Base-by-base conservation (phyloP, 2,888 invertebrate species). In the Luperina nickerlii region DNA sequence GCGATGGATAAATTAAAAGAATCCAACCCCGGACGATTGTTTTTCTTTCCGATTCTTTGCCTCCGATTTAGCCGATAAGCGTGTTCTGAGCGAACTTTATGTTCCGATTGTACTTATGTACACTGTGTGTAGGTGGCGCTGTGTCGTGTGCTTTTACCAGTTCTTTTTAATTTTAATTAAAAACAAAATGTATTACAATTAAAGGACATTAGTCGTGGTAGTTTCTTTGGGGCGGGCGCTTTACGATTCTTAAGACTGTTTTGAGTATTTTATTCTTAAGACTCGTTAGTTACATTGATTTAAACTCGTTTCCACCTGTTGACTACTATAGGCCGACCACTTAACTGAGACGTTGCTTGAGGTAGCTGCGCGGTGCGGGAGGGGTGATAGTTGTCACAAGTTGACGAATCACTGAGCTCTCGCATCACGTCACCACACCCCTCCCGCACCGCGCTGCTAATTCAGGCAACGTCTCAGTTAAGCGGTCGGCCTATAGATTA, bases 1-100 rank as follows among this genome's bases (percentile, higher is more conserved):
- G 93, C 94, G 93, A 94, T 92, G 95, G 95, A 95, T 96, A 96
- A 96, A 96, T 96, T 96, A 96, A 96, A 96, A 94, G 95, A 95
- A 95, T 94, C 90, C 94, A 91, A 92, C 92, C 91, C 88, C 83
- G 90, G 90, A 86, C 93, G 92, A 95, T 96, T 95, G 95, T 96
- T 95, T 95, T 94, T 94, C 94, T 93, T 92, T 93, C 92, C 91
- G 93, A 93, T 94, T 93, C 93, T 91, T 91, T 89, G 91, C 90
- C 93, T 91, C 90, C 91, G 96, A 96, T 96, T 91, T 85, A 79
- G 86, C 91, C 90, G 96, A 96, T 96, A 96, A 95, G 94, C 93
- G 89, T 94, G 95, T 95, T 93, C 91, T 92, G 94, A 93, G 91
- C 94, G 92, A 94, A 95, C 95, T 96, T 96, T 96, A 95, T 95